Conservation (phyloP, 2,113 vertebrate species). For the Melozone crissalis region DNA sequence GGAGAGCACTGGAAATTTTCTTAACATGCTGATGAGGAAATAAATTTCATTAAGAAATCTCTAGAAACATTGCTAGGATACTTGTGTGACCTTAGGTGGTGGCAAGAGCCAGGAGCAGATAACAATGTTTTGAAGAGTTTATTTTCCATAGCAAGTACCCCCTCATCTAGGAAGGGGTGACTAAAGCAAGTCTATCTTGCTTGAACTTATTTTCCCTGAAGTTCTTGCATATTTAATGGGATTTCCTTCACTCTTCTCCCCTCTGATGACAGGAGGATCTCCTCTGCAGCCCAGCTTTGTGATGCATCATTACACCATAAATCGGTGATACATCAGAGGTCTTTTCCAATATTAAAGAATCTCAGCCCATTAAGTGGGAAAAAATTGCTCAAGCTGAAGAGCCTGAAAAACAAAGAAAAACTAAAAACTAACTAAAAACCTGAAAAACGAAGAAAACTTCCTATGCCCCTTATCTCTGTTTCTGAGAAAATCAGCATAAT, state of each 20-base stretch:
- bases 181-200: neutral
- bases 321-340: neutral
- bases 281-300: neutral
- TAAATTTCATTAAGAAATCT: neutral
- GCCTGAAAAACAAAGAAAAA: neutral
- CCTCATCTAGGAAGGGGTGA: neutral
- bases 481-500: neutral
- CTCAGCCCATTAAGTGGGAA: neutral
- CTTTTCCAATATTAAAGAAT: neutral
- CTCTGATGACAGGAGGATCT: neutral
- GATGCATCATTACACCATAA: neutral
- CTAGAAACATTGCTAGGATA: neutral
- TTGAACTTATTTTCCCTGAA: neutral
- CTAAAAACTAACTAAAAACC: neutral
- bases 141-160: neutral
- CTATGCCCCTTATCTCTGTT: neutral
- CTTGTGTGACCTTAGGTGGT: neutral
- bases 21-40: neutral
- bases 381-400: neutral
- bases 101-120: neutral
- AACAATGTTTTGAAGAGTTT: neutral
- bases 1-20: neutral
- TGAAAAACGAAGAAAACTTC: neutral
- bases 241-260: neutral
- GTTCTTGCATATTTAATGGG: neutral